Base-by-base conservation (phyloP, 2,113 vertebrate genomes). In the Egretta garzetta region DNA sequence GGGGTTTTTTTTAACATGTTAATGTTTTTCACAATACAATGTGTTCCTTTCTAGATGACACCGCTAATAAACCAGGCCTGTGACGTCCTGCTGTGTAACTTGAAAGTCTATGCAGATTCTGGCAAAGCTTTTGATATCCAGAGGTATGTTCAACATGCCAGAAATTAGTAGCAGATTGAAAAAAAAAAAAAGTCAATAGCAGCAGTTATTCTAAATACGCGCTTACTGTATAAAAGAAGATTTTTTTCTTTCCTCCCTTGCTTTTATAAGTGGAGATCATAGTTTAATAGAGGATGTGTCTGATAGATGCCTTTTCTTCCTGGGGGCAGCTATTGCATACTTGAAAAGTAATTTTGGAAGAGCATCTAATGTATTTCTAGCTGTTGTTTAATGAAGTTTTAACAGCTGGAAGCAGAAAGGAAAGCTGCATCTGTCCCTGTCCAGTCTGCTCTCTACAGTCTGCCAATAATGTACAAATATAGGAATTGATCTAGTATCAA, bases 41-140 rank as follows among this genome's bases (percentile, higher is more conserved):
- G 45, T 93, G 53, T 85, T 97, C 92, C 53, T 67, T 97, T 93
- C 72, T 96, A 99, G 99, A 99, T 99, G 99, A 98, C 92, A 91
- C 99, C 99, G 0, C 98, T 99, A 70, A 99, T 99, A 98, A 99
- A 98, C 98, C 98, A 98, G 80, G 98, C 98, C 92, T 99, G 98
- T 17, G 96, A 99, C 23, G 81, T 96, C 56, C 97, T 99, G 94
- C 98, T 99, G 97, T 97, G 91, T 88, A 99, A 99, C 94, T 96
- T 99, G 95, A 94, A 98, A 62, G 89, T 14, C 64, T 96, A 93
- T 4, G 99, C 99, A 35, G 98, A 99, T 94, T 99, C 98, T 14
- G 98, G 98, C 58, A 96, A 98, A 39, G 96, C 98, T 59, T 99
- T 99, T 73, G 98, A 99, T 97, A 99, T 99, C 94, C 99, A 99